Evolutionary conservation across 53 echinoderm and acorn worm species (phyloP).

Genomic region (Astropecten irregularis): DNA sequence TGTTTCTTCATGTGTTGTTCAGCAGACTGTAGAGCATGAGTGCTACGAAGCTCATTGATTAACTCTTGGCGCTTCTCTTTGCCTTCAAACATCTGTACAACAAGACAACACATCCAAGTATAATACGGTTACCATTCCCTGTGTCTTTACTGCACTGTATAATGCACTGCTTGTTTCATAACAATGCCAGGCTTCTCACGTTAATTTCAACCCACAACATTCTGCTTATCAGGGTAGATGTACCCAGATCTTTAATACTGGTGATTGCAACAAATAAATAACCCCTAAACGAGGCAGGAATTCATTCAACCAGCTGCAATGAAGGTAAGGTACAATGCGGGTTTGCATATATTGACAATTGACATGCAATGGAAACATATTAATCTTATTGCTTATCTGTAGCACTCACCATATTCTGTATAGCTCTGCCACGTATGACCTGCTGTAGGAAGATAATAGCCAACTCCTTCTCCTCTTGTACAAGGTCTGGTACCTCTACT

Average conservation of each 20-base stretch:
- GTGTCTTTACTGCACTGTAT: no score
- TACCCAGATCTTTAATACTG: no score
- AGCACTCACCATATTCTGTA: slow-evolving; percentile 91
- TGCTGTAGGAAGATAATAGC: slow-evolving; percentile 97
- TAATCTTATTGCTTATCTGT: not conserved
- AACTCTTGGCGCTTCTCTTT: slow-evolving; percentile 95
- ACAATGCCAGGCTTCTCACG: no score
- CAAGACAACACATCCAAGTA: not conserved
- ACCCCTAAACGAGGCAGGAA: no score
- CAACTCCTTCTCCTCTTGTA: slow-evolving; percentile 88
- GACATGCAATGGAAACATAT: no score
- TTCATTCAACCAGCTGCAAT: no score
- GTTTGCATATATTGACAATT: not conserved
- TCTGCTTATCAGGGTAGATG: no score
- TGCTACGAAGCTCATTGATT: slow-evolving; percentile 95
- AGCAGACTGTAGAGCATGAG: slow-evolving; percentile 89
- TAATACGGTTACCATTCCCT: not conserved
- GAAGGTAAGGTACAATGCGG: no score
- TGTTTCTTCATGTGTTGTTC: slow-evolving; percentile 94
- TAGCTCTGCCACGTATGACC: slow-evolving; percentile 92
- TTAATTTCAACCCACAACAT: no score
- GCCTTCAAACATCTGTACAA: slow-evolving; percentile 94
- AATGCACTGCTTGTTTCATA: no score
- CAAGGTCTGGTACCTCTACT: slow-evolving; percentile 86
- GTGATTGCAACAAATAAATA: no score